Conservation (phyloP, 2,113 vertebrate genomes). For the Carollia perspicillata region DNA sequence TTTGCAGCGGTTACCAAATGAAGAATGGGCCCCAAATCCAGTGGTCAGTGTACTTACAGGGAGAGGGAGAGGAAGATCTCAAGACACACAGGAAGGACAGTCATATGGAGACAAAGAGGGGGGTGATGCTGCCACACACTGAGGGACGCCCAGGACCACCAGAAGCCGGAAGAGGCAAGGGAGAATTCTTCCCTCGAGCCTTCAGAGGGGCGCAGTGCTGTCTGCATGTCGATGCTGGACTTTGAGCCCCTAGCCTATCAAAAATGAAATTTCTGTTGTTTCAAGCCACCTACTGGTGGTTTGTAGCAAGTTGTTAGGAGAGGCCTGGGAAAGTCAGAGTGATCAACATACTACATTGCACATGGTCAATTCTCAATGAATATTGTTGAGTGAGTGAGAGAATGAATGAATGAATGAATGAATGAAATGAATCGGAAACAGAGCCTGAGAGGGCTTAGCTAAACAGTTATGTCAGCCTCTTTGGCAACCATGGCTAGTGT, state of each 20-base stretch:
- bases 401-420: background rate
- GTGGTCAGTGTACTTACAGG: background rate
- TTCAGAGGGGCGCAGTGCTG: fast-evolving
- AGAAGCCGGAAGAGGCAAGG: background rate
- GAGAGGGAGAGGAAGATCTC: background rate
- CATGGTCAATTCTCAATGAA: background rate
- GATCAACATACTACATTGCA: background rate
- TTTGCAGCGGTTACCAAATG: background rate
- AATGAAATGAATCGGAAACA: background rate
- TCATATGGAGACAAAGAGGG: background rate
- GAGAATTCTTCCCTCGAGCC: background rate
- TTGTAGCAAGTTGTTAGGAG: background rate
- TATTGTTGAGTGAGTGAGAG: background rate
- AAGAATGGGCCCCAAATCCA: too few species aligned
- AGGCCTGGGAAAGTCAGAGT: background rate
- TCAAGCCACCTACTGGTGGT: background rate
- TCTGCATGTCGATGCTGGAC: background rate
- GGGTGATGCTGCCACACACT: background rate
- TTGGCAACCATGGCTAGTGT: background rate
- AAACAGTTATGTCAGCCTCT: background rate
- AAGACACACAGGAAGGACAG: background rate
- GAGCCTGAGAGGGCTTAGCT: background rate
- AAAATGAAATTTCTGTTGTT: background rate
- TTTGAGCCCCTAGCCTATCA: background rate
- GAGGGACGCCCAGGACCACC: background rate